Evolutionary conservation across 2,113 vertebrate genomes (phyloP), one percentile per base, ranked within the genome.

Genomic region (Rana temporaria): DNA sequence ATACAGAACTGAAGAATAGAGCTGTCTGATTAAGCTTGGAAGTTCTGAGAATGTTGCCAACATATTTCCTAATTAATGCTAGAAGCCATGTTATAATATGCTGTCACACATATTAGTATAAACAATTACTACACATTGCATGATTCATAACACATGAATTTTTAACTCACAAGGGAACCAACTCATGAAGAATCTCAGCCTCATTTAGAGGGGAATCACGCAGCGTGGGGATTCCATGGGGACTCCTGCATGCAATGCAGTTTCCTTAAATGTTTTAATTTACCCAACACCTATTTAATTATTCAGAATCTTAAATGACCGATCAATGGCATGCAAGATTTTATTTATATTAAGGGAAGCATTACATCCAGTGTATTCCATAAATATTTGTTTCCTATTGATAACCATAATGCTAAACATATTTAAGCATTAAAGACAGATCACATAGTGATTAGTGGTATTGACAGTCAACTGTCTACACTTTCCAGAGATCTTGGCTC

Each of bases 21-120:
- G 12, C 63, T 56, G 32, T 56, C 24, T 70, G 30, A 80, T 62
- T 80, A 80, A 48, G 55, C 69, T 24, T 64, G 24, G 38, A 64
- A 56, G 26, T 9, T 26, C 24, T 65, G 63, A 55, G 30, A n/a
- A 48, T 18, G 71, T 71, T 67, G 70, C 62, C 80, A 75, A 42
- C 80, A 67, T 75, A 82, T 75, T 57, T 67, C 59, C 71, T 82
- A 82, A 82, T 82, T 82, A 82, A 82, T 82, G 80, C 68, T 59
- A 48, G 62, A 82, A 75, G 57, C 52, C 64, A 52, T 67, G 71
- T 75, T 82, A 82, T 82, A 75, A 82, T 64, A 82, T 75, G 75
- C 69, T 82, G 80, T 82, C 80, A 82, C 80, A 75, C 71, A 66
- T 82, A 82, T 82, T 82, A 82, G 80, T 82, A 82, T n/a, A 82